phyloP scores from a whole-genome alignment of 2,888 invertebrate species.

The Hemicrepidius hirtus region DNA sequence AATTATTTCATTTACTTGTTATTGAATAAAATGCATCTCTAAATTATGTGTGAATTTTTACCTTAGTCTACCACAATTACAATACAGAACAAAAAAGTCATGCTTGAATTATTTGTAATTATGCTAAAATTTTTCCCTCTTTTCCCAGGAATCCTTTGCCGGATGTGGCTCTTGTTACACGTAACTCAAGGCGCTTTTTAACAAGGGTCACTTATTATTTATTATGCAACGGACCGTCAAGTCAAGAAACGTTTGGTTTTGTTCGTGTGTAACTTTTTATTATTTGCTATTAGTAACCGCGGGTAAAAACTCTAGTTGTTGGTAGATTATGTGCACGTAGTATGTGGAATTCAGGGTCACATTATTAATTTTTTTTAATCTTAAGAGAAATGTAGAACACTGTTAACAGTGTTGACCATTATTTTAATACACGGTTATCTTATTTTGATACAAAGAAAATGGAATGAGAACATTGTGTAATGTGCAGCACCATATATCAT shows the following conservation, averaged over 20 bases:
- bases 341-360: background rate
- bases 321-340: background rate
- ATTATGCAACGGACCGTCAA: constrained; percentile 8
- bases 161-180: constrained; percentile 13
- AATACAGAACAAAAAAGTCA: background rate
- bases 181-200: constrained; percentile 24
- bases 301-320: background rate
- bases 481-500: too few species aligned
- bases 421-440: too few species aligned
- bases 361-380: too few species aligned
- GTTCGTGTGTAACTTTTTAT: constrained; percentile 1
- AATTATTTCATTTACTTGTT: constrained; percentile 2
- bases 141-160: constrained; percentile 18
- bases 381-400: too few species aligned
- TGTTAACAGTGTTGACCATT: too few species aligned
- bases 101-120: constrained; percentile 21
- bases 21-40: background rate
- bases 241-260: background rate
- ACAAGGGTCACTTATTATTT: constrained; percentile 21
- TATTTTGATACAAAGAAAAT: too few species aligned
- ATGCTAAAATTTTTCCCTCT: background rate
- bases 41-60: background rate
- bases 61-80: background rate
- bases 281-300: background rate
- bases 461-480: too few species aligned